Base-by-base conservation (phyloP, 1,140 invertebrate genomes). In the Zelostemma sp. region DNA sequence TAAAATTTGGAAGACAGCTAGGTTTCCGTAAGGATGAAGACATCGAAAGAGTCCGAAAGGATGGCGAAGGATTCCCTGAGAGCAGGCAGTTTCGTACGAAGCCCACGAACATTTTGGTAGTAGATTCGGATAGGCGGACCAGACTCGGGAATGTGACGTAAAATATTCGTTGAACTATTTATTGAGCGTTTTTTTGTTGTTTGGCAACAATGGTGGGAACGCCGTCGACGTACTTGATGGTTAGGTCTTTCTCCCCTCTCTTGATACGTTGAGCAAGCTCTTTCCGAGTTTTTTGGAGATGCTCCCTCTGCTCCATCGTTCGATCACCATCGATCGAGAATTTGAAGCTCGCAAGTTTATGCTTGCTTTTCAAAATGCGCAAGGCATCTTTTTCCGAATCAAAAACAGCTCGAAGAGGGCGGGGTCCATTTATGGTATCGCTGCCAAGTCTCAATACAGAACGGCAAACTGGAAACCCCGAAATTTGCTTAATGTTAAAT, bases 151-250 rank as follows among this genome's bases (percentile, higher is more conserved):
- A 28, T 35, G 33, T 2, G 33, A 35, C 5, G 11, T 35, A 11
- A n/a, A 35, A 8, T 28, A 28, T 28, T 28, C n/a, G 33, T 35
- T 6, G 6, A n/a, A 2, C 33, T 9, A n/a, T 6, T 35, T 1
- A n/a, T 35, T n/a, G 11, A 33, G 12, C 55, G 43, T n/a, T 21
- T 38, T 48, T 57, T 45, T 46, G 18, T 40, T 28, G 33, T 57
- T 57, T 57, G 35, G 46, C 16, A n/a, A 57, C 45, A 38, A 57
- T 57, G 2, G 55, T 38, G 12, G 55, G 55, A n/a, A 57, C 31
- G 1, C 12, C 15, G 15, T 48, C 31, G 9, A 48, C 14, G 14
- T 35, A 57, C 5, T n/a, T 19, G 12, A 55, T 43, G 0, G 35
- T 55, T 0, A 55, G n/a, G 14, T 14, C 4, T 21, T 35, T 38